Evolutionary conservation across 2,888 invertebrate species (phyloP).

Genomic region (Andrena trimmerana): DNA sequence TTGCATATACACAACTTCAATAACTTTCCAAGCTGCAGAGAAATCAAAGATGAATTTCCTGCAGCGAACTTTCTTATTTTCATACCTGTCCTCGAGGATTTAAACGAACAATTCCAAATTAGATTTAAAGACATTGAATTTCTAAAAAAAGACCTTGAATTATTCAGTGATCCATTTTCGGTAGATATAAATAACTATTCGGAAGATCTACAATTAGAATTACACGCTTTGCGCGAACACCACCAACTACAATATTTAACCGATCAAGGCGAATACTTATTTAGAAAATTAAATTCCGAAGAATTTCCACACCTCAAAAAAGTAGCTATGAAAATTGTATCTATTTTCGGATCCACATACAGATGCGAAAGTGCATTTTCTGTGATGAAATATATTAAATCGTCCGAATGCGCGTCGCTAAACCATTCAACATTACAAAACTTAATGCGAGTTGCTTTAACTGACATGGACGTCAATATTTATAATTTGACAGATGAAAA

Average conservation of each 20-base stretch:
- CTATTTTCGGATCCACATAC: background rate
- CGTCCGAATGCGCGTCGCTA: too few species aligned
- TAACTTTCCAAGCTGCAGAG: background rate
- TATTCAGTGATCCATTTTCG: background rate
- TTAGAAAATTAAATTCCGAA: background rate
- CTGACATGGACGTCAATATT: too few species aligned
- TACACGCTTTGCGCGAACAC: background rate
- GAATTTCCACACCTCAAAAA: too few species aligned
- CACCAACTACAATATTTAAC: background rate
- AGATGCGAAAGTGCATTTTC: slow-evolving; percentile 4
- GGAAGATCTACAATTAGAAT: background rate
- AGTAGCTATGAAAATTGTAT: too few species aligned
- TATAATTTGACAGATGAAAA: too few species aligned
- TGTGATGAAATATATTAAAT: background rate
- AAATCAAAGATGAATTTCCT: slow-evolving; percentile 5
- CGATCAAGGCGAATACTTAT: background rate
- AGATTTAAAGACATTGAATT: background rate
- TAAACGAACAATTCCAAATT: background rate
- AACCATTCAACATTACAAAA: too few species aligned
- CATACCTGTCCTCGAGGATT: background rate
- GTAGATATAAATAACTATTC: background rate
- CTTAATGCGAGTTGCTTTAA: too few species aligned
- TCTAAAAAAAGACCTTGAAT: background rate
- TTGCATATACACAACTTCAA: background rate
- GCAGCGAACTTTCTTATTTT: background rate